These are phyloP conservation scores for Argyrosomus regius DNA, from an alignment of 2,797 vertebrate species.

Conservation along the genomic window DNA sequence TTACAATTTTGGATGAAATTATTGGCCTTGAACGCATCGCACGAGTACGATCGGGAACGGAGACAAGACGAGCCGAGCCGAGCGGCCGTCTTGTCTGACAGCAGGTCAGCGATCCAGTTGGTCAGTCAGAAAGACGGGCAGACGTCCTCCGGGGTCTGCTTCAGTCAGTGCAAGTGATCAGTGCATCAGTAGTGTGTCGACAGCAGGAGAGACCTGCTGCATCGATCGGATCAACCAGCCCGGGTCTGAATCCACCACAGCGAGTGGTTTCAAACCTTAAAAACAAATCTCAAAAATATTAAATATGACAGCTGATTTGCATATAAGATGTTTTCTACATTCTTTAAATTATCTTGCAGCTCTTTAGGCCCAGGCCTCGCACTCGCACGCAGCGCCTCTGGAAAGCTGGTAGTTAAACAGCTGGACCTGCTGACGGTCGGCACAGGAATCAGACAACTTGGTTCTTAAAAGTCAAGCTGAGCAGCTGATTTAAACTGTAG, in stretches of 20 bases:
- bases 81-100: slow-evolving; percentile 26
- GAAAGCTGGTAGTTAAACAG: background rate
- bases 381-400: background rate
- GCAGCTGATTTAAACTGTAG: background rate
- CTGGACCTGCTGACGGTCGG: background rate
- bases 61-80: slow-evolving; percentile 7
- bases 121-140: slow-evolving; percentile 20
- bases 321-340: slow-evolving; percentile 61
- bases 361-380: background rate
- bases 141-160: background rate
- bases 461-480: slow-evolving; percentile 6
- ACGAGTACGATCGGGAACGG: background rate
- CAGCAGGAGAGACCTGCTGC: slow-evolving; percentile 30
- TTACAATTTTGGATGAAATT: slow-evolving; percentile 39
- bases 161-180: slow-evolving; percentile 69
- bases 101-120: slow-evolving; percentile 40
- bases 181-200: slow-evolving; percentile 73
- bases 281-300: slow-evolving; percentile 53
- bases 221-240: slow-evolving; percentile 5
- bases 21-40: slow-evolving; percentile 42
- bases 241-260: slow-evolving; percentile 15
- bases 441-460: background rate
- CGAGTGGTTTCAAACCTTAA: slow-evolving; percentile 28
- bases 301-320: slow-evolving; percentile 60
- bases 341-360: slow-evolving; percentile 27